These are phyloP conservation scores for Piaya cayana DNA, from an alignment of 2,113 vertebrate genomes.

Conservation along the genomic window DNA sequence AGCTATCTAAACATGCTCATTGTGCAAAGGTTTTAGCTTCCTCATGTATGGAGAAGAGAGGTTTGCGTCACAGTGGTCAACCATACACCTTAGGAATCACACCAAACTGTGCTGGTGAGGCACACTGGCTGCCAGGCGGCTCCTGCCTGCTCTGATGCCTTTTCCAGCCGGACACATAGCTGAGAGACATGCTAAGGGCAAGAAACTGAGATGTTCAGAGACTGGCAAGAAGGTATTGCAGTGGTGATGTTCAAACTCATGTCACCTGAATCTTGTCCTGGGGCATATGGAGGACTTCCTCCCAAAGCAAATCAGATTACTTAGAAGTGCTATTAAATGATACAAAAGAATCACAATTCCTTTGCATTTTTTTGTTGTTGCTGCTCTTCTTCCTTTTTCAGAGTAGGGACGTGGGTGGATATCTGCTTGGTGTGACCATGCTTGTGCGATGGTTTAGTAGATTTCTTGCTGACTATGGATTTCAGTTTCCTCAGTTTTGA, in stretches of 20 bases:
- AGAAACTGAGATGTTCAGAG: background rate
- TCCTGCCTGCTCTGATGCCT: background rate
- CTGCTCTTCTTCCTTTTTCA: background rate
- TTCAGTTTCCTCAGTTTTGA: constrained; percentile 48
- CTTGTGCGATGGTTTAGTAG: background rate
- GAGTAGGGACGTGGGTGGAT: background rate
- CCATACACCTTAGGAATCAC: background rate
- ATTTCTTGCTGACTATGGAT: constrained; percentile 26
- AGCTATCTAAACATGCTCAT: background rate
- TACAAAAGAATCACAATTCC: background rate
- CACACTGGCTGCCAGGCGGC: background rate
- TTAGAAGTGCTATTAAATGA: background rate
- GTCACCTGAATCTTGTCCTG: background rate
- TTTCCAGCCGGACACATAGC: background rate
- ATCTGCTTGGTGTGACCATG: background rate
- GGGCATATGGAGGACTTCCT: background rate
- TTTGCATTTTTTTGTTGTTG: background rate
- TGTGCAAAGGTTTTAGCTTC: background rate
- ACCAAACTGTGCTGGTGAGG: background rate
- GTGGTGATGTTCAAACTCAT: background rate
- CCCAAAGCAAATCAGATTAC: background rate
- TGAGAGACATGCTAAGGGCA: background rate
- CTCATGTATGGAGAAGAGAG: background rate
- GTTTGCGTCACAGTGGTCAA: background rate
- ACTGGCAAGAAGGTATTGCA: background rate